Base-by-base conservation (phyloP, 1,140 invertebrate species). In the Uloborus diversus region DNA sequence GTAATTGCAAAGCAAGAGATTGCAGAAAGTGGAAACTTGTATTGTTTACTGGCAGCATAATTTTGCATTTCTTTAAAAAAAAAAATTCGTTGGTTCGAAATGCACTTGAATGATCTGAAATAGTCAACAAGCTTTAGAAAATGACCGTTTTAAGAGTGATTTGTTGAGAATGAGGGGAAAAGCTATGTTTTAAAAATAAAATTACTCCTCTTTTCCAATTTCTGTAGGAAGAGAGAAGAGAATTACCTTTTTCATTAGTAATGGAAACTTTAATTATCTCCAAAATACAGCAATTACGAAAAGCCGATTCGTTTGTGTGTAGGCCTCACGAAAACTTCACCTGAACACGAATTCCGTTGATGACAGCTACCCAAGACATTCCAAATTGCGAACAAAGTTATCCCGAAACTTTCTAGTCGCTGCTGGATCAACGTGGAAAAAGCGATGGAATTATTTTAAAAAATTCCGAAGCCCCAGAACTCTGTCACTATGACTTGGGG, bases 261-360 rank as follows among this genome's bases (percentile, higher is more conserved):
- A 70, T 35, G 32, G 66, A 70, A 70, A 70, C 66, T 70, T 70
- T 70, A 70, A 70, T 70, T 70, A 70, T 32, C 66, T 70, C 25
- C 42, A n/a, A 51, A 68, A 32, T 49, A 68, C 57, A 53, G 49
- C 49, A 53, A 53, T 53, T 53, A 53, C 49, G 49, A 20, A 20
- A 53, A 53, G 27, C 32, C 65, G 49, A 68, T 70, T 70, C 35
- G 30, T 20, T 27, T 20, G 32, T 27, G 9, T 42, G 37, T 42
- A 42, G 20, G 27, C 57, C 9, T n/a, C 57, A 32, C 17, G 32
- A 64, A 64, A 64, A 20, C 23, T 37, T 17, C 66, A 70, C 66
- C 51, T 70, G 66, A 11, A 42, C 28, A 56, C 17, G 35, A 37
- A 64, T 64, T 64, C 61, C 61, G 32, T 35, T 14, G 28, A 30